Percentiles rank a stretch among this genome's conserved stretches.
phyloP scores from a whole-genome alignment of 2,113 vertebrate genomes.

The Nesospiza acunhae region DNA sequence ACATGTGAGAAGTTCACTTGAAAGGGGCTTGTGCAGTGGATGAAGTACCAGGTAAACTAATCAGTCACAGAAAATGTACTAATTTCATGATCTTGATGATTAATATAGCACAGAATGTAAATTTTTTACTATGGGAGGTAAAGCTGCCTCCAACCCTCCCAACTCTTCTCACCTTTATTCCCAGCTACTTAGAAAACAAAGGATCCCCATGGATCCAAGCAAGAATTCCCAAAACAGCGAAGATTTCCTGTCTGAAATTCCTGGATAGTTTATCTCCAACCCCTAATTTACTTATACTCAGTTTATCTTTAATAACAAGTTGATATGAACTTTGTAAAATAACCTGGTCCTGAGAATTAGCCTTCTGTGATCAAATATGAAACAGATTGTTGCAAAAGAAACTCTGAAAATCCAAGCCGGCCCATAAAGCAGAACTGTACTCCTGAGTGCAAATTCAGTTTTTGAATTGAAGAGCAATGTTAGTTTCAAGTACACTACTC shows the following conservation, averaged over 20 bases:
- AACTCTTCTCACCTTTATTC: neutral
- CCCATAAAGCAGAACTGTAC: neutral
- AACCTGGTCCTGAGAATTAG: neutral
- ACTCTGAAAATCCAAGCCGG: neutral
- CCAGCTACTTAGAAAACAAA: neutral
- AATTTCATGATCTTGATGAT: neutral
- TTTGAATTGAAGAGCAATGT: neutral
- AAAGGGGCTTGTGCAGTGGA: neutral
- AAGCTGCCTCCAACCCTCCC: neutral
- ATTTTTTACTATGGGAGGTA: neutral
- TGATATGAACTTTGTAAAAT: neutral
- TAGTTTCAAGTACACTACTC: neutral
- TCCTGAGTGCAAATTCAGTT: neutral
- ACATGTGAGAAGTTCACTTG: neutral
- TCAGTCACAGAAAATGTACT: neutral
- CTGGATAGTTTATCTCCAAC: neutral
- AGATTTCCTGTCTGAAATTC: neutral
- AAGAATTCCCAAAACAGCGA: neutral
- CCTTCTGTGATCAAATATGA: neutral
- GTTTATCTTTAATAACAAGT: neutral
- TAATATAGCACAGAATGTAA: neutral
- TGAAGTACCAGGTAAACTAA: neutral
- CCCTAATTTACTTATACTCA: neutral
- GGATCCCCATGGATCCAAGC: neutral
- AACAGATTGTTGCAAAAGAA: neutral